phyloP scores from a whole-genome alignment of 2,113 vertebrate species.

The Syrmaticus mikado region DNA sequence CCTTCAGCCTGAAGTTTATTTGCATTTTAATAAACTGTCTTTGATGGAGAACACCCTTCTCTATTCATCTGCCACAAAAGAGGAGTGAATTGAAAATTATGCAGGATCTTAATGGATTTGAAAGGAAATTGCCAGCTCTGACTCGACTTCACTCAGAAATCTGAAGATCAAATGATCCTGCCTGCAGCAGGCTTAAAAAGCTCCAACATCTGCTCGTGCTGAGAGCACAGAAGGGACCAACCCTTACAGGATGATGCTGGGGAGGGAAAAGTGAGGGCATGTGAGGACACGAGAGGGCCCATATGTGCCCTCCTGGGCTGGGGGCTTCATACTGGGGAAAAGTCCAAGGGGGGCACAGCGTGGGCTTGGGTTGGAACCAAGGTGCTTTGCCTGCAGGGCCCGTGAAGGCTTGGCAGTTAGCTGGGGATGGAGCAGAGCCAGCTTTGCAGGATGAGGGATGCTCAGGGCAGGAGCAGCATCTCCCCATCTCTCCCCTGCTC shows the following conservation, averaged over 20 bases:
- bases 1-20: slow-evolving; percentile 39
- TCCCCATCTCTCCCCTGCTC: slow-evolving; percentile 31
- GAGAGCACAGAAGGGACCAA: not conserved
- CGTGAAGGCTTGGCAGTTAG: not conserved
- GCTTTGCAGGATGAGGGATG: not conserved
- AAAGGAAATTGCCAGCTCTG: slow-evolving; percentile 49
- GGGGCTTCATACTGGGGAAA: not conserved
- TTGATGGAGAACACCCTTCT: slow-evolving; percentile 42
- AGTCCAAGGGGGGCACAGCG: not conserved
- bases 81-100: slow-evolving; percentile 46
- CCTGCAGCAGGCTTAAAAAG: not conserved
- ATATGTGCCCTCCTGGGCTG: fast-evolving
- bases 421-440: not conserved
- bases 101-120: slow-evolving; percentile 21
- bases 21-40: slow-evolving; percentile 58
- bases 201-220: not conserved
- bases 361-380: not conserved
- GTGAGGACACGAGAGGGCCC: not conserved
- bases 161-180: slow-evolving; percentile 9
- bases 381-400: not conserved
- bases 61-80: slow-evolving; percentile 42
- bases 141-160: not conserved
- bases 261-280: not conserved
- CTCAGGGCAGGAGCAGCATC: not conserved
- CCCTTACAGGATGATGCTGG: not conserved